Evolutionary conservation across 2,797 vertebrate species (phyloP), one percentile per base, ranked within the genome.

Genomic region (Manis javanica): DNA sequence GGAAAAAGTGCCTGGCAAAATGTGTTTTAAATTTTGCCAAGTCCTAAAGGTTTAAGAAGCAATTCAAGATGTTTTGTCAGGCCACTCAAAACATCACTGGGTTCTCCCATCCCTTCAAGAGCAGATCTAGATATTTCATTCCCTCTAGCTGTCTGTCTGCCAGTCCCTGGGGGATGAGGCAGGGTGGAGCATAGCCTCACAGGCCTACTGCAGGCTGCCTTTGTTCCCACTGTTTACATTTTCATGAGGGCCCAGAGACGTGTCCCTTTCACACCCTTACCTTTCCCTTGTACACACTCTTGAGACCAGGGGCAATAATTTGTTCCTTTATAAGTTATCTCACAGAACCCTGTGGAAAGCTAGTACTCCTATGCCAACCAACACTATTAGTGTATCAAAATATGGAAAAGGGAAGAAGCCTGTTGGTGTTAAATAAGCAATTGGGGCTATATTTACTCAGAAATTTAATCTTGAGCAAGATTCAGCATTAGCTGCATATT

Each of bases 21-120:
- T n/a, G 0, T 97, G 94, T 97, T 97, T 95, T 97, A 88, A 96
- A 97, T 98, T 97, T 97, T 81, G 83, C 71, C 86, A 96, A 97
- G 91, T 96, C 96, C 95, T 95, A 91, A 97, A 97, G 95, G 84
- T 97, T 97, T 98, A 94, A 97, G 93, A 97, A 97, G 53, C 93
- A 96, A 75, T 96, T 97, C 90, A 97, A 95, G 96, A 97, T 95
- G 91, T 96, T 96, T 97, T 96, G 81, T 79, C 95, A 96, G 87
- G 72, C 71, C 42, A 53, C 77, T 97, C 74, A 87, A 95, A 95
- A 68, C 63, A 95, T 94, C 19, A 1, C 57, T 91, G 87, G 34
- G 34, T 81, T 86, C 74, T 89, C 68, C 82, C 11, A 53, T 72
- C 26, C 57, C 74, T 94, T 84, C 34, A 75, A 92, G 92, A 96